Conservation (phyloP, 1,140 invertebrate species). For the Druon quercuslanigerum region DNA sequence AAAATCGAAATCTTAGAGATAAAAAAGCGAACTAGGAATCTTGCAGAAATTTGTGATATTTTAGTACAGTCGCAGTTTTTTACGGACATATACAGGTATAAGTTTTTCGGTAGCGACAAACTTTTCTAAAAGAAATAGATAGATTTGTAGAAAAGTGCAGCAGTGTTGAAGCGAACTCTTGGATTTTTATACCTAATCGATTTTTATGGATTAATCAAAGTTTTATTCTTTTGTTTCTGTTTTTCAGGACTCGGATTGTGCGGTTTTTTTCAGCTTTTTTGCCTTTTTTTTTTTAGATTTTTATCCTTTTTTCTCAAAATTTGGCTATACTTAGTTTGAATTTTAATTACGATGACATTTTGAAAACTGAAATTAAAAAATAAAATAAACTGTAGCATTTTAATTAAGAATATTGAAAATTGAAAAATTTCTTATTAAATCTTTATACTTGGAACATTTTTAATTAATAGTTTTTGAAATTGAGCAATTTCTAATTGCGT, state of each 20-base stretch:
- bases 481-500: not conserved
- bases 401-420: too few species aligned
- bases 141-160: not conserved
- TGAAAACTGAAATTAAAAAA: too few species aligned
- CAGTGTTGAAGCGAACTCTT: not conserved
- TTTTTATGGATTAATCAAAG: not conserved
- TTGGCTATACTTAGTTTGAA: too few species aligned
- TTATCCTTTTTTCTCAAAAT: too few species aligned
- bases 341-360: too few species aligned
- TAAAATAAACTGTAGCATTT: too few species aligned
- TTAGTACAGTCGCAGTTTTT: not conserved
- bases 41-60: conserved; percentile 5
- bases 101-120: not conserved
- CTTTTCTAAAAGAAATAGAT: not conserved
- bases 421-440: too few species aligned
- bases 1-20: not conserved
- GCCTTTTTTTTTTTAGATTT: too few species aligned
- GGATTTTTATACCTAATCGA: not conserved
- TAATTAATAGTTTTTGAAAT: not conserved
- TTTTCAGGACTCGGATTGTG: not conserved
- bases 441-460: too few species aligned
- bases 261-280: too few species aligned
- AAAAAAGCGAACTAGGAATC: not conserved
- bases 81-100: not conserved
- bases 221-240: not conserved